These are phyloP conservation scores for Trididemnum clinides DNA, from an alignment of 23 tunicate species.

Conservation along the genomic window DNA sequence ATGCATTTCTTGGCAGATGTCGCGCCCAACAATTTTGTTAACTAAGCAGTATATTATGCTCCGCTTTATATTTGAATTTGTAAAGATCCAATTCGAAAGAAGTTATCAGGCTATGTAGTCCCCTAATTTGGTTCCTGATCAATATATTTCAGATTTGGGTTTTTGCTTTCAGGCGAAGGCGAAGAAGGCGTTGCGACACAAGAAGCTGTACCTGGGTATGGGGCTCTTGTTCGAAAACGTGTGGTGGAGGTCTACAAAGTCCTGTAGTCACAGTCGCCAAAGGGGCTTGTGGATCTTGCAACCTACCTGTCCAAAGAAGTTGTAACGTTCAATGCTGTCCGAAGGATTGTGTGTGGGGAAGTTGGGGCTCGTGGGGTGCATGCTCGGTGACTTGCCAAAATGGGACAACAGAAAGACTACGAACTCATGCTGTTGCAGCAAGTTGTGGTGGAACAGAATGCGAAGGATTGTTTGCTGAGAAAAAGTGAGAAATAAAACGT, in stretches of 20 bases:
- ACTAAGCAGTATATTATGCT: no score
- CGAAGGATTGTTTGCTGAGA: background rate
- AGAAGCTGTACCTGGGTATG: background rate
- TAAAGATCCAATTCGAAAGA: no score
- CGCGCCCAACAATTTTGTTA: no score
- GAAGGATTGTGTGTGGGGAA: conserved; percentile 38
- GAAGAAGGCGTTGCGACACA: background rate
- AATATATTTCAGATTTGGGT: no score
- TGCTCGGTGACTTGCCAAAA: background rate
- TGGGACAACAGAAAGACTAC: background rate
- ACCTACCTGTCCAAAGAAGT: background rate
- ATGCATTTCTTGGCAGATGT: no score
- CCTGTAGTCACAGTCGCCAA: background rate
- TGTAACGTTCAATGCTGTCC: conserved; percentile 46
- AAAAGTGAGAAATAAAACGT: no score
- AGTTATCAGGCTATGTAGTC: no score
- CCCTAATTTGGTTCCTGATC: no score
- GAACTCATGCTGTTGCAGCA: background rate
- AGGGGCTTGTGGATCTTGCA: conserved; percentile 24
- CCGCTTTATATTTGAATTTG: no score
- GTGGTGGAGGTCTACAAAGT: background rate
- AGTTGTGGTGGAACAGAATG: background rate
- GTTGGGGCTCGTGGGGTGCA: conserved; percentile 45
- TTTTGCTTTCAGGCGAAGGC: no score
- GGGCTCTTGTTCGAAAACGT: conserved; percentile 4